Base-by-base conservation (phyloP, 2,113 vertebrate genomes). In the Silurus asotus region DNA sequence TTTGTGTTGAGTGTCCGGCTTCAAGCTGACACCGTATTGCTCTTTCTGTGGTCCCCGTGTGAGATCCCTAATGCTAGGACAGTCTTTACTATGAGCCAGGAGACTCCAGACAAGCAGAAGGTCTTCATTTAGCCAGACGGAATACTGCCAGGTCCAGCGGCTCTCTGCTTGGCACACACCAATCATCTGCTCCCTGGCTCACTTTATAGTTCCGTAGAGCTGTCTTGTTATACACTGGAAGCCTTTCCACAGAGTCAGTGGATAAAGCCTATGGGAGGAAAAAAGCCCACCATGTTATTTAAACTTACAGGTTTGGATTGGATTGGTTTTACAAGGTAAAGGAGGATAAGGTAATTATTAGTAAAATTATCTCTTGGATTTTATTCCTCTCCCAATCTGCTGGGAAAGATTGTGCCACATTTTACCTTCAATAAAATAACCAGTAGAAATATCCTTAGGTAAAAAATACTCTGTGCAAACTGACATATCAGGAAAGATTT, bases 161-260 rank as follows among this genome's bases (percentile, higher is more conserved):
- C 88, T 98, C 97, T 0, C 94, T 97, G 75, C 97, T 99, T 93
- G 97, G 97, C 3, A 99, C 91, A 0, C 96, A 96, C 97, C 97
- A 99, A 92, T 99, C 97, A 1, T 97, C 97, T 0, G 94, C 97
- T 91, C 95, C 96, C 83, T 97, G 97, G 89, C 93, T 96, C 89
- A 96, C 92, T 92, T 96, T 96, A 91, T 99, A 99, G 94, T 99
- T 97, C 88, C 95, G 96, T 94, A 97, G 96, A 8, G 97, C 96
- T 0, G 97, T 98, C 93, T 97, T 98, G 94, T 98, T 99, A 94
- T 97, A 98, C 77, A 99, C 97, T 0, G 97, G 97, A 85, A 99
- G 94, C 80, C 97, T 94, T 91, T 99, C 97, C 89, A 98, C 95
- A 0, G 97, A 98, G 92, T 99, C 97, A 0, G 96, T 97, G 86